These are phyloP conservation scores for Lithophane ornitopus DNA, from an alignment of 2,888 invertebrate species.

Conservation along the genomic window DNA sequence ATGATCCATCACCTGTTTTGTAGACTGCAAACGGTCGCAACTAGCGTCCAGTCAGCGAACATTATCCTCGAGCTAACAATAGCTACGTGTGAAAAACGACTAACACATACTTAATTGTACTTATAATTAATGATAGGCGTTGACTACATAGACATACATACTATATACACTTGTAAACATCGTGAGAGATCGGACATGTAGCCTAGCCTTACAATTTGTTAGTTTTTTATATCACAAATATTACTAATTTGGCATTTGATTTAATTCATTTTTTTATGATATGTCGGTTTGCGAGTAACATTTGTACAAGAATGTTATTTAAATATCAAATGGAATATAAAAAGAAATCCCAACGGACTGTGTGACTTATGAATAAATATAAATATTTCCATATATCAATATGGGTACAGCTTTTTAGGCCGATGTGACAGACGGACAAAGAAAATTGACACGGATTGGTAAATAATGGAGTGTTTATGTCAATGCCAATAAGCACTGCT, in stretches of 20 bases:
- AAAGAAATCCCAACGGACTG: slow-evolving; percentile 41
- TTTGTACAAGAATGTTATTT: slow-evolving; percentile 42
- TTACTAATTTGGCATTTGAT: slow-evolving; percentile 63
- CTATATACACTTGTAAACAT: slow-evolving; percentile 53
- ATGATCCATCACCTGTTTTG: background rate
- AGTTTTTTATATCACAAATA: slow-evolving; percentile 53
- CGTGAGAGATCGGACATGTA: slow-evolving; percentile 59
- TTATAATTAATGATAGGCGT: slow-evolving; percentile 48
- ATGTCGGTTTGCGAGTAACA: slow-evolving; percentile 42
- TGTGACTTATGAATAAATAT: slow-evolving; percentile 37
- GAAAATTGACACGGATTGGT: slow-evolving; percentile 22
- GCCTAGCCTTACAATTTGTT: slow-evolving; percentile 53
- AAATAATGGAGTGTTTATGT: slow-evolving; percentile 33
- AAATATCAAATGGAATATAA: slow-evolving; percentile 50
- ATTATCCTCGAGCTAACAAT: slow-evolving; percentile 4
- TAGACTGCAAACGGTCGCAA: background rate
- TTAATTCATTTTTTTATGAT: slow-evolving; percentile 47
- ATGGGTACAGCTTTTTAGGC: slow-evolving; percentile 47
- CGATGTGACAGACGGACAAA: slow-evolving; percentile 42
- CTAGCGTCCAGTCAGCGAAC: background rate
- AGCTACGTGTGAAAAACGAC: slow-evolving; percentile 36
- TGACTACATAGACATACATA: slow-evolving; percentile 50
- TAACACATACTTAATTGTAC: slow-evolving; percentile 55
- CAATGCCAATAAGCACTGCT: background rate
- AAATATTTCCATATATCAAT: slow-evolving; percentile 34